Percentiles rank a stretch among this genome's conserved stretches.
Evolutionary conservation across 1,140 invertebrate species (phyloP).

Genomic region (Meloidogyne floridensis): DNA sequence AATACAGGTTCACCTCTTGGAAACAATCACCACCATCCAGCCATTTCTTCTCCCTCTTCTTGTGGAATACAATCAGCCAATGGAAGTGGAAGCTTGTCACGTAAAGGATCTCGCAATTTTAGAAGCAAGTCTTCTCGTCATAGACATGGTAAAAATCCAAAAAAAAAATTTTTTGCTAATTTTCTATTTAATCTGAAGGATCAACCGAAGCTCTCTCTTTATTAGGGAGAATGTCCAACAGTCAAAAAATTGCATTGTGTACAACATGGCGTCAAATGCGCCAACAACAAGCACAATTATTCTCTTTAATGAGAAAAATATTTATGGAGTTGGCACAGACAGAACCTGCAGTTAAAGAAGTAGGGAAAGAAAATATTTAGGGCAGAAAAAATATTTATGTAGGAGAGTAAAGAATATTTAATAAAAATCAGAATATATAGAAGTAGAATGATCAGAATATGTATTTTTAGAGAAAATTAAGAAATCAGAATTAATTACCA

Average conservation of each 20-base stretch:
- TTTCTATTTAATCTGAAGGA: conserved; percentile 2
- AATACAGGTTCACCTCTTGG: too few species aligned
- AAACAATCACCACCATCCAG: background rate
- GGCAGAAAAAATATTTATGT: too few species aligned
- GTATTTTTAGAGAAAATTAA: too few species aligned
- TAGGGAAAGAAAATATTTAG: background rate
- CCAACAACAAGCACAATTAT: conserved; percentile 42
- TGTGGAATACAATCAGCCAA: background rate
- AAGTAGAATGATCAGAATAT: too few species aligned
- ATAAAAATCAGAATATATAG: too few species aligned
- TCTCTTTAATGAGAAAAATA: conserved; percentile 53
- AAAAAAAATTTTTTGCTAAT: background rate
- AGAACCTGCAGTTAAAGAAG: conserved; percentile 65
- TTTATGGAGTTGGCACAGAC: conserved; percentile 59
- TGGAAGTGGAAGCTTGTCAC: conserved; percentile 14
- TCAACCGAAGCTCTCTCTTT: conserved; percentile 34
- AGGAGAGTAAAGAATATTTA: too few species aligned
- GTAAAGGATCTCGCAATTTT: conserved; percentile 23
- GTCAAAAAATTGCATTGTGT: conserved; percentile 36
- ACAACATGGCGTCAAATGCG: conserved; percentile 46
- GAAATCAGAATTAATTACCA: too few species aligned
- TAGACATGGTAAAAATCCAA: conserved; percentile 1
- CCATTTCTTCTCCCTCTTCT: background rate
- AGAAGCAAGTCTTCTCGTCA: conserved; percentile 34
- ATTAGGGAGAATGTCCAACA: conserved; percentile 42